Evolutionary conservation across 1,140 invertebrate genomes (phyloP).

Genomic region (Sarcophaga peregrina): DNA sequence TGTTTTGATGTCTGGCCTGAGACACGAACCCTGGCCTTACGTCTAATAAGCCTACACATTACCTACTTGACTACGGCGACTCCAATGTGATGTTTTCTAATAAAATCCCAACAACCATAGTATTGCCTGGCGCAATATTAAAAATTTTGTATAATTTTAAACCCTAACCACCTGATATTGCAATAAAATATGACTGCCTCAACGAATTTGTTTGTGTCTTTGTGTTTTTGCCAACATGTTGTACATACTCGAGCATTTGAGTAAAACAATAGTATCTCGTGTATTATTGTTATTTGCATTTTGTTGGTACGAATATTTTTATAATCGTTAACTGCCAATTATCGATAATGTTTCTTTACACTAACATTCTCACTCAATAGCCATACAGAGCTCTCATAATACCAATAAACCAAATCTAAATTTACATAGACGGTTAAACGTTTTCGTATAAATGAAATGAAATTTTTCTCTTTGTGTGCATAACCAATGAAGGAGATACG

Average conservation of each 20-base stretch:
- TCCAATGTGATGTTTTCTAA: no score
- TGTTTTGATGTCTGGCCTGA: no score
- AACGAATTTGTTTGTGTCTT: not conserved
- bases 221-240: not conserved
- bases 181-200: no score
- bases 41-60: no score
- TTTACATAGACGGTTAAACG: not conserved
- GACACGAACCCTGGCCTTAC: no score
- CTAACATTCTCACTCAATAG: no score
- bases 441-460: not conserved
- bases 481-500: no score
- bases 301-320: not conserved
- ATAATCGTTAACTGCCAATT: constrained; percentile 15
- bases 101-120: no score
- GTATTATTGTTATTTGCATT: not conserved
- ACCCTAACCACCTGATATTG: not conserved
- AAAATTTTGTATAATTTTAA: not conserved
- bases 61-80: no score
- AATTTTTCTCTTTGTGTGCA: not conserved
- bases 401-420: constrained; percentile 19
- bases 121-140: no score
- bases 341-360: not conserved
- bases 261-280: no score
- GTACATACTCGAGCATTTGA: no score
- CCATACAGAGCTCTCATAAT: not conserved